phyloP scores from a whole-genome alignment of 2,113 vertebrate genomes.

The Martes martes region DNA sequence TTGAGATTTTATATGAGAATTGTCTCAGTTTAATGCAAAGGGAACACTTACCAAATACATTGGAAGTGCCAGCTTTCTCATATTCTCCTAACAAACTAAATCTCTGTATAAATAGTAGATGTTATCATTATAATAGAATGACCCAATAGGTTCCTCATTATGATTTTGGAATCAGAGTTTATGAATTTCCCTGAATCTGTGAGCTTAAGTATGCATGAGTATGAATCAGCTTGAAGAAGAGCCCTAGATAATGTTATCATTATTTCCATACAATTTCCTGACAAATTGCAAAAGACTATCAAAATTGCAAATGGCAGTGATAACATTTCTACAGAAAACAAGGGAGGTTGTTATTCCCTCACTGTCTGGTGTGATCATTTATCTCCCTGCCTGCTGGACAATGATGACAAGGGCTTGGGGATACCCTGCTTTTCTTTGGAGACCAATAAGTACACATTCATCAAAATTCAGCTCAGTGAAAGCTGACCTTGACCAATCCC shows the following conservation, averaged over 20 bases:
- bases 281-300: conserved; percentile 17
- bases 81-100: not conserved
- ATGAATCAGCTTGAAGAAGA: conserved; percentile 31
- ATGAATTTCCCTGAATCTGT: conserved; percentile 1
- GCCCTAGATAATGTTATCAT: conserved; percentile 31
- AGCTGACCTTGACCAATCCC: not conserved
- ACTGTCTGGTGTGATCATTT: not conserved
- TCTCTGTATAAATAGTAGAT: conserved; percentile 1
- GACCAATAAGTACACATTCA: not conserved
- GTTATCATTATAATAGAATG: not conserved
- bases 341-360: not conserved
- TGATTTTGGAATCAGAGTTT: conserved; percentile 30
- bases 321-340: conserved; percentile 4
- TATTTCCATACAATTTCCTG: conserved; percentile 22
- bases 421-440: not conserved
- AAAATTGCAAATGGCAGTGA: conserved; percentile 9
- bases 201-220: not conserved
- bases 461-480: not conserved
- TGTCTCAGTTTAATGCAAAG: not conserved
- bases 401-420: not conserved
- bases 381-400: not conserved
- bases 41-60: not conserved
- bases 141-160: not conserved
- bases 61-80: not conserved
- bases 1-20: not conserved